Evolutionary conservation across 2,113 vertebrate species (phyloP).

Genomic region (Xiphorhynchus elegans): DNA sequence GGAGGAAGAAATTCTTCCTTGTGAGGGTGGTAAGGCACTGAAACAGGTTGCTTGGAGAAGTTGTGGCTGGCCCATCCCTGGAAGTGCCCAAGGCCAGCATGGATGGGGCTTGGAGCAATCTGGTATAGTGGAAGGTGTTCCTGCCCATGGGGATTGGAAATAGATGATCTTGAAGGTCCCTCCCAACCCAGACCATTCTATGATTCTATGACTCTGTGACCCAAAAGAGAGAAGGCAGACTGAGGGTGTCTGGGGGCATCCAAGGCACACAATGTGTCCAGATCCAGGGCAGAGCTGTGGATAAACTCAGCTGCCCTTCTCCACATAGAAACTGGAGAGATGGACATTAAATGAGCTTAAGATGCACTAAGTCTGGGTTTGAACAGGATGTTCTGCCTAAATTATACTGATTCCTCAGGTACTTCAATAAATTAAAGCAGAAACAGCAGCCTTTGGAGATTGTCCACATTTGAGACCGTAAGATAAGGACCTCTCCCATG

Average conservation of each 20-base stretch:
- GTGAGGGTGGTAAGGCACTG: neutral
- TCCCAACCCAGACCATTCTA: neutral
- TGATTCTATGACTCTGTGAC: neutral
- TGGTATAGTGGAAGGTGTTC: neutral
- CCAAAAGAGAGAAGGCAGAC: neutral
- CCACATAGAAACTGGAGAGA: neutral
- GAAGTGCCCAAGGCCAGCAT: neutral
- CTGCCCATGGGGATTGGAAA: accelerated
- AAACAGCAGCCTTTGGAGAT: neutral
- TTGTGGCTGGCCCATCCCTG: neutral
- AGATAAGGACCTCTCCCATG: neutral
- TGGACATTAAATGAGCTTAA: neutral
- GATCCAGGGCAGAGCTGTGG: neutral
- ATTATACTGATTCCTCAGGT: neutral
- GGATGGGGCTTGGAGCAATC: neutral
- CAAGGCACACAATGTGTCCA: neutral
- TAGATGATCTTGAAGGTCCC: too few relatives aligned
- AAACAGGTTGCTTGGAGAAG: neutral
- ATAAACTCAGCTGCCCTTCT: neutral
- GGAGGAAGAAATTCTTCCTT: neutral
- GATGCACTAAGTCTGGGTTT: neutral
- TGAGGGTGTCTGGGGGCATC: neutral
- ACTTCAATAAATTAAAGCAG: neutral
- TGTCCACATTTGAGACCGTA: neutral
- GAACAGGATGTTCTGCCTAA: neutral